These are phyloP conservation scores for Schrankia costaestrigalis DNA, from an alignment of 2,888 invertebrate genomes.

Conservation along the genomic window DNA sequence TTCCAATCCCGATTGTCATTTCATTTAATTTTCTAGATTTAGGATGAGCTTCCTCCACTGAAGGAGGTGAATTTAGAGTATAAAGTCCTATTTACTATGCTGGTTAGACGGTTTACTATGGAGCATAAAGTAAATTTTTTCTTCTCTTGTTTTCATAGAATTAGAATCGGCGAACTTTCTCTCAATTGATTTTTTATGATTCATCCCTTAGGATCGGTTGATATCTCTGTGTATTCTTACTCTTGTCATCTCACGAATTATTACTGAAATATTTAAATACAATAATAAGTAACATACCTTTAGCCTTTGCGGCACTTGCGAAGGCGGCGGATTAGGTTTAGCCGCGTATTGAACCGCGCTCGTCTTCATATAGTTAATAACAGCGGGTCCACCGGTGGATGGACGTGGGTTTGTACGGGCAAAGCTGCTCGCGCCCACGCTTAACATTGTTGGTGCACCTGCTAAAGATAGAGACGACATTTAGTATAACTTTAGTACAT, in stretches of 20 bases:
- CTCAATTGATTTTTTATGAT: too few species aligned
- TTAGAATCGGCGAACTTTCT: too few species aligned
- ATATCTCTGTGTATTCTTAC: too few species aligned
- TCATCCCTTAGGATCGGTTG: too few species aligned
- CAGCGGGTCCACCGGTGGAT: constrained; percentile 58
- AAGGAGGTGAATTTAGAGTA: too few species aligned
- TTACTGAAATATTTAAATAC: too few species aligned
- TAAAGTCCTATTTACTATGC: too few species aligned
- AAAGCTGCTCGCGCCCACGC: constrained; percentile 68
- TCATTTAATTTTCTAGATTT: background rate
- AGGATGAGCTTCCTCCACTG: too few species aligned
- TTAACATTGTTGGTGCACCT: constrained; percentile 71
- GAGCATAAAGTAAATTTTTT: too few species aligned
- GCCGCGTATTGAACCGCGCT: constrained; percentile 65
- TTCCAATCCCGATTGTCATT: background rate
- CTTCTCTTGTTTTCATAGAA: too few species aligned
- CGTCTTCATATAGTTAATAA: constrained; percentile 72
- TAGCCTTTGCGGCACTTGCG: constrained; percentile 57
- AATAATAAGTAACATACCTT: constrained; percentile 51
- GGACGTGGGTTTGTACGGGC: constrained; percentile 53
- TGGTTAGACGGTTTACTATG: too few species aligned
- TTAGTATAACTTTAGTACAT: background rate
- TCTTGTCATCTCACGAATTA: too few species aligned
- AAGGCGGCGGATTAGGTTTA: constrained; percentile 53
- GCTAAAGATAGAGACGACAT: constrained; percentile 6